Evolutionary conservation across 2,888 invertebrate genomes (phyloP), one percentile per base, ranked within the genome.

Genomic region (Leuctra nigra): DNA sequence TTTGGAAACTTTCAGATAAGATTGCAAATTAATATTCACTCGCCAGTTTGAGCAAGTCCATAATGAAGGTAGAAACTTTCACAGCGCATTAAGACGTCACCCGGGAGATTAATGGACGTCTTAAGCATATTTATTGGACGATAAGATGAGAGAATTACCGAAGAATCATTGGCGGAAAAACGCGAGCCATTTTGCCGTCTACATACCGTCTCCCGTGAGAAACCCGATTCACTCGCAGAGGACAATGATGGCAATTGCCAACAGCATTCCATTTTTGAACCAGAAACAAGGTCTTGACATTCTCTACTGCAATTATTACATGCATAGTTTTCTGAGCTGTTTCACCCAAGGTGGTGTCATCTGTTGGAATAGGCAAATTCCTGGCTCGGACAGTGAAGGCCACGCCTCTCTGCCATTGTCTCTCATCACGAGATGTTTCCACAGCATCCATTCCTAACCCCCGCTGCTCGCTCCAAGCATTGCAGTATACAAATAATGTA

Each of bases 11-110:
- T 41, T 41, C 41, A 6, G 4, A 4, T 11, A 4, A 14, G 18
- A 41, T 29, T 29, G 29, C 41, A 11, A 16, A n/a, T 41, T 41
- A 41, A 41, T 41, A 41, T 41, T 41, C 41, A 41, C 18, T 41
- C 41, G 11, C 41, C 29, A 29, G 29, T 29, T 29, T 29, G 29
- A 29, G 29, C 29, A 11, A 6, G 29, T 7, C 7, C n/a, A 18
- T 41, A 29, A 29, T 29, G 29, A 29, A 29, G 29, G 29, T 41
- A 18, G 18, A 41, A 41, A 41, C 41, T 41, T 41, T 41, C 41
- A 41, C 18, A 18, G 20, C 18, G 41, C 41, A 41, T 41, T 16
- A 41, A 41, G 41, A 41, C 20, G 41, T 41, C 41, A 41, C 18
- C 20, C 18, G 41, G 18, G 14, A 41, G 20, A 41, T 41, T 41